Evolutionary conservation across 2,888 invertebrate species (phyloP).

Genomic region (Podotricha telesiphe): DNA sequence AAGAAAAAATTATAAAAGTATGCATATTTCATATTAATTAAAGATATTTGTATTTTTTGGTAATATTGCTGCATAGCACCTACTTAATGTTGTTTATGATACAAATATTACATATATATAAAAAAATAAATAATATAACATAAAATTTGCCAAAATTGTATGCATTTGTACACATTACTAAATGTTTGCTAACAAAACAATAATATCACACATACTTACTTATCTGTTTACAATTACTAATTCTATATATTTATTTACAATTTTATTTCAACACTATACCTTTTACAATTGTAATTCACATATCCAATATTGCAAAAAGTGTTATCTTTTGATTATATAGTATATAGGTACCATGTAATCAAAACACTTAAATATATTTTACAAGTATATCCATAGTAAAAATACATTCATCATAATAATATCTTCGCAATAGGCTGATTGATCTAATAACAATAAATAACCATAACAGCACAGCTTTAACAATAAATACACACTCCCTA

Average conservation of each 20-base stretch:
- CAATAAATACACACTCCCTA: not conserved
- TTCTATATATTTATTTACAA: not conserved
- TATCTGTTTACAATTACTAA: not conserved
- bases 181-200: not conserved
- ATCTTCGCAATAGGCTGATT: conserved; percentile 1
- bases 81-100: too few species aligned
- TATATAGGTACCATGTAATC: not conserved
- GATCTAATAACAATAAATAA: not conserved
- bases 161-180: not conserved
- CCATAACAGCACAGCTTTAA: conserved; percentile 1
- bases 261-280: not conserved
- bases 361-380: too few species aligned
- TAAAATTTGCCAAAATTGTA: too few species aligned
- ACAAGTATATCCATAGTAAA: not conserved
- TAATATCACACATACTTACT: conserved; percentile 8
- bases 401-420: not conserved
- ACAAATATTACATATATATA: too few species aligned
- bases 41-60: too few species aligned
- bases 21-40: too few species aligned
- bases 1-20: too few species aligned
- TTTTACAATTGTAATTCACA: not conserved
- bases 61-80: too few species aligned
- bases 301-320: not conserved
- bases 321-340: not conserved
- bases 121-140: too few species aligned